Percentiles rank a stretch among this genome's conserved stretches.
These are phyloP conservation scores for Apis laboriosa DNA, from an alignment of 1,140 invertebrate genomes.

Conservation along the genomic window DNA sequence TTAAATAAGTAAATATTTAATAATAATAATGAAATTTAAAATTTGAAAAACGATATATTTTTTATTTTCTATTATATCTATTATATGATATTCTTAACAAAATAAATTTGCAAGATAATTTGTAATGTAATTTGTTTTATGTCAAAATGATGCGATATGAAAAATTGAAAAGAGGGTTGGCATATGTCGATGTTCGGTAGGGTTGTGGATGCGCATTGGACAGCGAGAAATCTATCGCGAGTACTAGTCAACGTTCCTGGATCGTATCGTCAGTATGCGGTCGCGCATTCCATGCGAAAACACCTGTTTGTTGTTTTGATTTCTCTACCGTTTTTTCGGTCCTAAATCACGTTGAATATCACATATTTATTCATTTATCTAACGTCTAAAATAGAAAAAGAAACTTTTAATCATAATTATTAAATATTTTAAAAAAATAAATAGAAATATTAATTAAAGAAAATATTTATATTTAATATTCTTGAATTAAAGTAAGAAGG, in stretches of 20 bases:
- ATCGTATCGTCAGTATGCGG: constrained; percentile 64
- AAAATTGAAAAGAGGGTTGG: constrained; percentile 35
- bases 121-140: too few species aligned
- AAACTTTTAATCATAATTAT: neutral
- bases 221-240: constrained; percentile 27
- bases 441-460: neutral
- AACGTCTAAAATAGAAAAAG: neutral
- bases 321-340: neutral
- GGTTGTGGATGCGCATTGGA: constrained; percentile 56
- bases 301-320: constrained; percentile 66
- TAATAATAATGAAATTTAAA: neutral
- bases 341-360: neutral
- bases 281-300: constrained; percentile 68
- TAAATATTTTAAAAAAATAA: neutral
- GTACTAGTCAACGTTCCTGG: constrained; percentile 38
- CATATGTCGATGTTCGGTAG: constrained; percentile 24
- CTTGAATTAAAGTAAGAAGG: neutral
- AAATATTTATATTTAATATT: neutral
- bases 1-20: neutral
- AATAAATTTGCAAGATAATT: neutral
- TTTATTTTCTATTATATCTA: neutral
- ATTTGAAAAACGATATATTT: neutral
- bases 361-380: neutral
- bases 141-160: neutral
- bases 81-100: too few species aligned